Conservation (phyloP, 2,888 invertebrate genomes). For the Stegana nigrithorax region DNA sequence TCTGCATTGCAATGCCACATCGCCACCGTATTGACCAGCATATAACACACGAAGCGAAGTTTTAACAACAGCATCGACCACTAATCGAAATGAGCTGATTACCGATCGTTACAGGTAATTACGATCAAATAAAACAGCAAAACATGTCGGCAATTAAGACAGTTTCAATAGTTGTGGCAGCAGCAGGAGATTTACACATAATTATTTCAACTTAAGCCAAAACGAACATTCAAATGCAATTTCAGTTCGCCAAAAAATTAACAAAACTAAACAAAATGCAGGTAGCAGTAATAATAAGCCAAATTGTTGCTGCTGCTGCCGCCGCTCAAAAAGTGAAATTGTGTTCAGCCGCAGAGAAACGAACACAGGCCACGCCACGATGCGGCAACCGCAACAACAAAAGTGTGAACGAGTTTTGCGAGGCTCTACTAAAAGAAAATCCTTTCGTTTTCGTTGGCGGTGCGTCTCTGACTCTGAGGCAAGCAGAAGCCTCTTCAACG, state of each 20-base stretch:
- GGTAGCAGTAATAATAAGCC: background rate
- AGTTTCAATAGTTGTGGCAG: background rate
- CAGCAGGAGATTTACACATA: background rate
- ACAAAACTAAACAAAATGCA: background rate
- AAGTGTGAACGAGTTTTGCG: too few relatives aligned
- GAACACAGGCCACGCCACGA: too few relatives aligned
- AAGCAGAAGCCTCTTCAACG: background rate
- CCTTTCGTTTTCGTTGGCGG: slow-evolving; percentile 37
- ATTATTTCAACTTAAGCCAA: background rate
- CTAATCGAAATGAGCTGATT: too few relatives aligned
- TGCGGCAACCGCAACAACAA: too few relatives aligned
- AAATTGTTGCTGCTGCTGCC: too few relatives aligned
- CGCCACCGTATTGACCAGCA: too few relatives aligned
- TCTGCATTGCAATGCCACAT: too few relatives aligned
- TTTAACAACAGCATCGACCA: too few relatives aligned
- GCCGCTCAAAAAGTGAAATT: slow-evolving; percentile 19
- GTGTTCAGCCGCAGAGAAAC: too few relatives aligned
- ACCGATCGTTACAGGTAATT: too few relatives aligned
- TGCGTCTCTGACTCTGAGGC: background rate
- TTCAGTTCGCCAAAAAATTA: background rate
- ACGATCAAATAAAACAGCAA: background rate
- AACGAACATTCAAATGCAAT: too few relatives aligned
- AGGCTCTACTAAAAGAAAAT: slow-evolving; percentile 28
- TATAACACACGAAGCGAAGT: too few relatives aligned
- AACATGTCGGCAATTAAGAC: background rate